Evolutionary conservation across 2,797 vertebrate species (phyloP), one percentile per base, ranked within the genome.

Genomic region (Gephyroberyx darwinii): DNA sequence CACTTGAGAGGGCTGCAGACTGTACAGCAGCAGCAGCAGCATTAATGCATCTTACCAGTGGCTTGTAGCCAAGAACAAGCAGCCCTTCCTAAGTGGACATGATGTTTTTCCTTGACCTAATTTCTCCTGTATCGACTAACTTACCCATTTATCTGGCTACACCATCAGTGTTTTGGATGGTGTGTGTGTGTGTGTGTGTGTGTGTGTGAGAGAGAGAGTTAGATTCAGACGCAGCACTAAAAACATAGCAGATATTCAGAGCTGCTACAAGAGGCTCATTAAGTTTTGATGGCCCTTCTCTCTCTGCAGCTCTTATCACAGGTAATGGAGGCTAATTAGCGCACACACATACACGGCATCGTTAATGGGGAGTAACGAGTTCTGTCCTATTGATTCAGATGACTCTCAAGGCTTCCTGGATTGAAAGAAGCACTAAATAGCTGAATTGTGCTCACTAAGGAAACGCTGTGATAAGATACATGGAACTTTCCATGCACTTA

Each of bases 301-400:
- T 87, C 90, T 88, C 86, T 89, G 86, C 89, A 84, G 87, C 90
- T 90, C 83, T 91, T 86, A 90, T 91, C 87, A 78, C 55, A 81
- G 80, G 81, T 92, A 93, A 92, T 91, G 90, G 91, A 89, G 81
- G 87, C 89, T 92, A 92, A 93, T 93, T 93, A 92, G 88, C 71
- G 82, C 90, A 89, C 77, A 81, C 78, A 84, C 81, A 82, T 84
- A 83, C 81, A 73, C 71, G 58, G 71, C 71, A 71, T 79, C 68
- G 65, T 80, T 85, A 89, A 87, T 87, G 80, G 76, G 69, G 56
- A 78, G 66, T 71, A 88, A 78, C 81, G 74, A 60, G 74, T 75
- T 82, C 71, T 75, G 55, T 87, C 67, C 80, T 87, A 84, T 78
- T 79, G 79, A 85, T 87, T 88, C 74, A 77, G 53, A 83, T 61